Evolutionary conservation across 2,888 invertebrate species (phyloP), one percentile per base, ranked within the genome.

Genomic region (Nomada hirtipes): DNA sequence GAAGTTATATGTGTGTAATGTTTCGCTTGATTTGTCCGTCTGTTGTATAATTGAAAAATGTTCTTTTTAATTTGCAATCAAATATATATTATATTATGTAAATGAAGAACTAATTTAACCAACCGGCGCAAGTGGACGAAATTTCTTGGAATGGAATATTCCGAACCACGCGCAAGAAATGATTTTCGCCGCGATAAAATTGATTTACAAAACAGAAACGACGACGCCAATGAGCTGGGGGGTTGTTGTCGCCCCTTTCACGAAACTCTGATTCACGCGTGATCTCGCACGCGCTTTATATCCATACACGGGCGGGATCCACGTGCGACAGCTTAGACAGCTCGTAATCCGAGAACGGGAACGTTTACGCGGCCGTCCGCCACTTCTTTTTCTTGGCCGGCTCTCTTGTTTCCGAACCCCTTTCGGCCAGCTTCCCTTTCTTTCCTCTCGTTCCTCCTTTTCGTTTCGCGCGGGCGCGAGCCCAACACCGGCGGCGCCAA

Each of bases 341-440:
- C 77, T 71, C 65, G 91, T 90, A 91, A 91, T 89, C 86, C 87
- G 89, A 91, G 91, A 91, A 86, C 85, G 81, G 83, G 73, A 69
- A 79, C 84, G 80, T 89, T 89, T 89, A 84, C 84, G 84, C 77
- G 52, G 64, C 77, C 76, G 81, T 53, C 15, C 72, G 75, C 67
- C 87, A 79, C 80, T 87, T 86, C 80, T 86, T 79, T 86, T 84
- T 86, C 82, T 86, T 80, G 23, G 36, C 4, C 11, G 77, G 79
- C 79, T 84, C 87, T 85, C 89, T 79, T 83, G 83, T 87, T 85
- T 80, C 85, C 60, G 55, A 68, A 63, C 74, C 71, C 57, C 60
- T 29, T 61, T 53, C 50, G n/a, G 4, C n/a, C 53, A 11, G 10
- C 59, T 57, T 42, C 57, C 69, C 61, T 69, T 82, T 67, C 55